These are phyloP conservation scores for Blastobasis lacticolella DNA, from an alignment of 2,888 invertebrate species.

Conservation along the genomic window DNA sequence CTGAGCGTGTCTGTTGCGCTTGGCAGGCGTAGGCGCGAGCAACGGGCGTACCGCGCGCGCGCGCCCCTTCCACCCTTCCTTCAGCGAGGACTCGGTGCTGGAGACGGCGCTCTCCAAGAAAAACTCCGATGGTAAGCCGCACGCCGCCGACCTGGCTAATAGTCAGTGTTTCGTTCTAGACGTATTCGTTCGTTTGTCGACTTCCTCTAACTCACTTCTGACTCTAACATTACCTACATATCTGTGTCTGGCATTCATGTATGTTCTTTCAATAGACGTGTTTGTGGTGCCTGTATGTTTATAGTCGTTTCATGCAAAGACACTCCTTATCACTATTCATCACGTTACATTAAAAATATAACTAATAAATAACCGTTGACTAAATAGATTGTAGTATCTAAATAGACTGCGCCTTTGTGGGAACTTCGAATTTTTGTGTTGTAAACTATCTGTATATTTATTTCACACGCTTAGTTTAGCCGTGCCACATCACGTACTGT, in stretches of 20 bases:
- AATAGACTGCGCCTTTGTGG: background rate
- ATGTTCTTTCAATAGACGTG: slow-evolving; percentile 7
- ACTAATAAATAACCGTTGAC: too few species aligned
- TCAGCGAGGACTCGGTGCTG: slow-evolving; percentile 87
- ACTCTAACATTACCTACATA: slow-evolving; percentile 10
- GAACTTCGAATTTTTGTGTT: background rate
- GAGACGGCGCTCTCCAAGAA: slow-evolving; percentile 86
- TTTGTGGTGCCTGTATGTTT: slow-evolving; percentile 9
- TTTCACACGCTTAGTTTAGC: background rate
- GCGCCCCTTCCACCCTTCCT: slow-evolving; percentile 77
- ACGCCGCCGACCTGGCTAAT: slow-evolving; percentile 20
- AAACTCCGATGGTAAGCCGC: slow-evolving; percentile 87
- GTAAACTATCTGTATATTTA: background rate
- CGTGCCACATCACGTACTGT: too few species aligned
- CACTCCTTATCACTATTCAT: background rate
- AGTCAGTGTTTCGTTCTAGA: slow-evolving; percentile 37
- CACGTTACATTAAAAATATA: too few species aligned
- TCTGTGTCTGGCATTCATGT: too few species aligned
- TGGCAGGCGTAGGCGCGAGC: slow-evolving; percentile 63
- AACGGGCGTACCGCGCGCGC: slow-evolving; percentile 54
- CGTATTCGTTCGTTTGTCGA: slow-evolving; percentile 41
- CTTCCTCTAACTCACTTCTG: slow-evolving; percentile 53
- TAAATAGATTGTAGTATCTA: too few species aligned
- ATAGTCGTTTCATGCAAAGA: background rate
- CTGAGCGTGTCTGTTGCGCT: slow-evolving; percentile 45